Base-by-base conservation (phyloP, 1,140 invertebrate genomes). In the Zaprionus inermis region DNA sequence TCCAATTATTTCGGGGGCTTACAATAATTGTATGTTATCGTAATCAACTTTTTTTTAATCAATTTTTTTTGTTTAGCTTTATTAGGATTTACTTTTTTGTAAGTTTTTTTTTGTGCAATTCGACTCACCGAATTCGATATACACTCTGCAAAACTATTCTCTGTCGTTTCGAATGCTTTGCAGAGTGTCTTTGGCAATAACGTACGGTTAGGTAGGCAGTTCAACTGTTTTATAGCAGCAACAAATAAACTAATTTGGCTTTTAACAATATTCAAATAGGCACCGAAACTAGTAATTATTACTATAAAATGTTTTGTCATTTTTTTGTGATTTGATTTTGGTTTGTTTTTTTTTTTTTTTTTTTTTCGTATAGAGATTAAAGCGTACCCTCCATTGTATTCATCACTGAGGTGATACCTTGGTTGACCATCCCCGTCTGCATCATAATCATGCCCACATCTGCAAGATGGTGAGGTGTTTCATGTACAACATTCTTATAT, bases 371-470 rank as follows among this genome's bases (percentile, higher is more conserved):
- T 69, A 70, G 73, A 78, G 71, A 79, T 92, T 85, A 78, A 77
- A 78, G 92, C 96, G 94, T 96, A 96, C 96, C 96, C 94, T 96
- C 95, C 93, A 95, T 95, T 94, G 95, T 95, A 94, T 95, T 96
- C 84, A 92, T 90, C 93, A 95, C 94, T 92, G 94, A 93, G 94
- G 95, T 96, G 93, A 95, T 93, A 93, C 94, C 95, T 94, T 96
- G 95, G 95, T 96, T 97, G 84, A 97, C 96, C 96, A 97, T 97
- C 94, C 96, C 96, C 92, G 95, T 95, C 95, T 97, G 96, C 96
- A 97, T 97, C 96, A 97, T 96, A 95, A 97, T 97, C 96, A 97
- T 97, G 94, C 96, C 96, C 93, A 97, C 96, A 97, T 97, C 96
- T 97, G 96, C 90, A 97, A 97, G 72, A 90, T 72, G 81, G 68